Conservation (phyloP, 2,113 vertebrate genomes). For the Scomber colias region DNA sequence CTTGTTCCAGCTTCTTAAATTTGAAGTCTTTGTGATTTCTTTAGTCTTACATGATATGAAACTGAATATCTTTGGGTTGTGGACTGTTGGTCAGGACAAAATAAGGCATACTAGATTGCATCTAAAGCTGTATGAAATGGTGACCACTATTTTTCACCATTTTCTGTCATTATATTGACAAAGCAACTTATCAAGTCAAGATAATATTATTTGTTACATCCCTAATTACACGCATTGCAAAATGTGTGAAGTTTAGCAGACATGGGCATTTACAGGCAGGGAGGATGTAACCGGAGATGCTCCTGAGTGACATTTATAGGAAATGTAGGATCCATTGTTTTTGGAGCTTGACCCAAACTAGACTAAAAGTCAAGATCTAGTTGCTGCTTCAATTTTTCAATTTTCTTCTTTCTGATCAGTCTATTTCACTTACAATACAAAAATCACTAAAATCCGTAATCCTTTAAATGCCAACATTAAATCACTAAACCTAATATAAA, state of each 20-base stretch:
- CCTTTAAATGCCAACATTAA: slow-evolving; percentile 2
- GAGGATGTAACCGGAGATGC: not conserved
- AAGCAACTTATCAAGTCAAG: too few species aligned
- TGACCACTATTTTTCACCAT: too few species aligned
- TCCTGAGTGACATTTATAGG: not conserved
- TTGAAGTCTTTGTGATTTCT: too few species aligned
- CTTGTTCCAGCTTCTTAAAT: too few species aligned
- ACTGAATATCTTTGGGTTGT: too few species aligned
- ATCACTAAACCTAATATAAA: not conserved
- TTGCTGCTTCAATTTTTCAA: not conserved
- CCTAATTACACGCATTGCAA: not conserved
- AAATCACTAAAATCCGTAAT: not conserved
- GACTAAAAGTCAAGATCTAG: not conserved
- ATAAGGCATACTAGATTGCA: too few species aligned
- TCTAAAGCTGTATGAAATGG: too few species aligned
- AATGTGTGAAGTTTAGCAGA: not conserved
- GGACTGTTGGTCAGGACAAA: too few species aligned
- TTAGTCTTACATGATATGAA: too few species aligned
- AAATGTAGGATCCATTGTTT: not conserved
- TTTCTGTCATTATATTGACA: too few species aligned
- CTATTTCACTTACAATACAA: too few species aligned
- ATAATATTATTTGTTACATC: too few species aligned
- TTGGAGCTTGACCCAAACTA: not conserved
- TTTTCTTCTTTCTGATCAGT: not conserved
- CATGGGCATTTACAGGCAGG: not conserved